These are phyloP conservation scores for Phaethornis superciliosus DNA, from an alignment of 2,113 vertebrate genomes.

Conservation along the genomic window DNA sequence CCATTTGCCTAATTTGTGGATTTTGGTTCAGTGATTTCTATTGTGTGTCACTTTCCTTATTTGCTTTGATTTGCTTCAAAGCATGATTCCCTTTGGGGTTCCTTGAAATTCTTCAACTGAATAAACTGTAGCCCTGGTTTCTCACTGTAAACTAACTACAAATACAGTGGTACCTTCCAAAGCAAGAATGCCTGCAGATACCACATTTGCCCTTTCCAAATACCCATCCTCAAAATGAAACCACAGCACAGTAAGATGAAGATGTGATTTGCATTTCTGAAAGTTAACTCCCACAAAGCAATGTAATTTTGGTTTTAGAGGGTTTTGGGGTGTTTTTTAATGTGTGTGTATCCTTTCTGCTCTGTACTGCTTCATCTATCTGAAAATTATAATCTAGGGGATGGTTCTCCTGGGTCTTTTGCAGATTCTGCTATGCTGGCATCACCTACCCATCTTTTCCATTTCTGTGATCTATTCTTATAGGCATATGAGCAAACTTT, in stretches of 20 bases:
- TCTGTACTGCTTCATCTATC: neutral
- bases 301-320: neutral
- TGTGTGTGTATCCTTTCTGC: neutral
- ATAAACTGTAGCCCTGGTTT: neutral
- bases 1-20: neutral
- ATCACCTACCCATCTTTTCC: neutral
- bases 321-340: neutral
- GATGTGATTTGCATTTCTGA: neutral
- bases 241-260: neutral
- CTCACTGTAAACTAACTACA: neutral
- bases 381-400: neutral
- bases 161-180: neutral
- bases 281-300: neutral
- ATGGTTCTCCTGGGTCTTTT: neutral
- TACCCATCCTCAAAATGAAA: neutral
- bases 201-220: neutral
- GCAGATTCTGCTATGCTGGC: neutral
- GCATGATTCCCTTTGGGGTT: neutral
- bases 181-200: neutral
- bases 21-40: neutral
- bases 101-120: neutral
- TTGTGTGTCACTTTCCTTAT: neutral
- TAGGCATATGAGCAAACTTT: neutral
- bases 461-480: neutral
- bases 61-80: slow-evolving; percentile 21